These are phyloP conservation scores for Heliopora coerulea DNA, from an alignment of 92 coral and sea anemone genomes.

Conservation along the genomic window DNA sequence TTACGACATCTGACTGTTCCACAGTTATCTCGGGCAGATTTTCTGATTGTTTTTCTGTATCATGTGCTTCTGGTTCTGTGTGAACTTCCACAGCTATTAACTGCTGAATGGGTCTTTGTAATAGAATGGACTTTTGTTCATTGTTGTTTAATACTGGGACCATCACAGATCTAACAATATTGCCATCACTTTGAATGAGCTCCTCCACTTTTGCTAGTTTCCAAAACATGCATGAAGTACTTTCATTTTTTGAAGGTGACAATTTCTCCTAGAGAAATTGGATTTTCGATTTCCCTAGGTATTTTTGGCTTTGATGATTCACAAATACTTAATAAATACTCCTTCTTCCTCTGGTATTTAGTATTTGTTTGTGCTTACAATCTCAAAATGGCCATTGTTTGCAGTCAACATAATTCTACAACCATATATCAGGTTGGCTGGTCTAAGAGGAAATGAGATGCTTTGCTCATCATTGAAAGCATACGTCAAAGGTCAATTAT, in stretches of 20 bases:
- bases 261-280: slow-evolving; percentile 2
- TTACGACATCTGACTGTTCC: too few species aligned
- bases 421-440: too few species aligned
- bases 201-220: slow-evolving; percentile 17
- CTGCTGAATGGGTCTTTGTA: slow-evolving; percentile 24
- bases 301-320: not conserved
- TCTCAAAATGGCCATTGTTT: slow-evolving; percentile 19
- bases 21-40: too few species aligned
- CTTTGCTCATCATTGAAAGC: slow-evolving; percentile 14
- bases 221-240: slow-evolving; percentile 6
- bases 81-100: slow-evolving; percentile 7
- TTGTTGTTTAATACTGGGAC: slow-evolving; percentile 15
- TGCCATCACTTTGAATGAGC: not conserved
- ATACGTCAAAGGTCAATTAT: slow-evolving; percentile 13
- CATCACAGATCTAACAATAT: slow-evolving; percentile 10
- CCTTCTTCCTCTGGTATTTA: slow-evolving; percentile 9
- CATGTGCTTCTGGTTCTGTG: too few species aligned
- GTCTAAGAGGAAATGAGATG: too few species aligned
- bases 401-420: not conserved
- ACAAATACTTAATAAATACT: slow-evolving; percentile 12
- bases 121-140: not conserved
- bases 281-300: not conserved
- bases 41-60: too few species aligned
- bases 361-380: slow-evolving; percentile 12
- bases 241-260: slow-evolving; percentile 33